These are phyloP conservation scores for Sturnus vulgaris DNA, from an alignment of 2,113 vertebrate species.

Conservation along the genomic window DNA sequence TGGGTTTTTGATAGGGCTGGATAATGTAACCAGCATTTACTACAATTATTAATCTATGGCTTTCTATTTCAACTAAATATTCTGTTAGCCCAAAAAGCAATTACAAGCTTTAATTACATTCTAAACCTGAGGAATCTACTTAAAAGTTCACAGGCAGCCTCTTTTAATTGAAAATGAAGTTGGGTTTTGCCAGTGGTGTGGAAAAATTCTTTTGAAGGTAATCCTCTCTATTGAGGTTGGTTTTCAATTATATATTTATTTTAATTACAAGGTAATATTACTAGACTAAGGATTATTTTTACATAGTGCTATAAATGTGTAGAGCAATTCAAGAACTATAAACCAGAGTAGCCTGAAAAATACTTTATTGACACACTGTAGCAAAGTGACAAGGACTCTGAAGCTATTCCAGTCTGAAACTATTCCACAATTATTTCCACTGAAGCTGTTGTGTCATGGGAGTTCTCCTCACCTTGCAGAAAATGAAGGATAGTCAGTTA, in stretches of 20 bases:
- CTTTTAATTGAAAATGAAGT: neutral
- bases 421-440: neutral
- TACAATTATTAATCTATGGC: neutral
- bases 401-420: neutral
- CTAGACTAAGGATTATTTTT: neutral
- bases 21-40: neutral
- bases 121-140: neutral
- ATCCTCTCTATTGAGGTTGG: neutral
- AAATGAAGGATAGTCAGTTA: neutral
- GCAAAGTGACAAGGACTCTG: neutral
- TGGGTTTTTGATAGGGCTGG: neutral
- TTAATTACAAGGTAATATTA: neutral
- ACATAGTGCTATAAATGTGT: neutral
- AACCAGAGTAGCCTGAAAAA: neutral
- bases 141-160: neutral
- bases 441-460: neutral
- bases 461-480: neutral
- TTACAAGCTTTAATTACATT: neutral
- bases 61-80: neutral
- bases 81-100: neutral
- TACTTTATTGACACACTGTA: neutral
- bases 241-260: neutral
- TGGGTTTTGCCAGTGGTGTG: neutral
- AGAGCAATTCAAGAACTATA: neutral
- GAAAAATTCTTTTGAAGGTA: neutral